A percentile compares a stretch with the other conserved stretches of the same genome.
Evolutionary conservation across 1,140 invertebrate species (phyloP).

Genomic region (Maniola jurtina): DNA sequence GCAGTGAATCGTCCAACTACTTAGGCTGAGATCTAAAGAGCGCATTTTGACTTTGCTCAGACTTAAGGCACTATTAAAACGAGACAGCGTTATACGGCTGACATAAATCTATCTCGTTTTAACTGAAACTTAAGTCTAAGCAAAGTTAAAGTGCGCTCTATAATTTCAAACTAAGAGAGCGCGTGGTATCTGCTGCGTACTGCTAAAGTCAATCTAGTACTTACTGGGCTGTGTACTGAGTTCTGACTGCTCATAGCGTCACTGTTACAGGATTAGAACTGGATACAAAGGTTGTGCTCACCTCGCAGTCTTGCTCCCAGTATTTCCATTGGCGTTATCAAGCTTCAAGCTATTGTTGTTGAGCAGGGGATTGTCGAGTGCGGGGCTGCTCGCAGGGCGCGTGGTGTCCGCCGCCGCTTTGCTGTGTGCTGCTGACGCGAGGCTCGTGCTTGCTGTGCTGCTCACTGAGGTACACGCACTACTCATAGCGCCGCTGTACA

Average conservation of each 20-base stretch:
- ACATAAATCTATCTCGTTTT: no score
- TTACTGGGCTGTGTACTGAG: no score
- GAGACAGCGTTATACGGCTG: no score
- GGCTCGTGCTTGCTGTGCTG: constrained; percentile 45
- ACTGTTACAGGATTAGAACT: no score
- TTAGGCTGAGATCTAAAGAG: constrained; percentile 61
- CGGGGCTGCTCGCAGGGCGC: constrained; percentile 57
- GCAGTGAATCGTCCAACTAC: constrained; percentile 52
- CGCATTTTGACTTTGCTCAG: no score
- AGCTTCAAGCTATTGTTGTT: constrained; percentile 69
- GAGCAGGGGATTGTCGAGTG: constrained; percentile 55
- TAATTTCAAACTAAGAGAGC: no score
- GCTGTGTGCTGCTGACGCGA: constrained; percentile 50
- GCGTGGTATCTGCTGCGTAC: constrained; percentile 62
- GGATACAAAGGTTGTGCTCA: constrained; percentile 19
- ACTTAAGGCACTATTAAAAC: no score
- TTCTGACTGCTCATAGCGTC: no score
- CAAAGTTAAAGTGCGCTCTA: no score
- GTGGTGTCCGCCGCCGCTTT: constrained; percentile 60
- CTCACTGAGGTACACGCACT: constrained; percentile 45
- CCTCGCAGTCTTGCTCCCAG: constrained; percentile 76
- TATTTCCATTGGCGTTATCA: constrained; percentile 68
- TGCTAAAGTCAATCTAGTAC: constrained; percentile 17
- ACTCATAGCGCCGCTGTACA: constrained; percentile 67
- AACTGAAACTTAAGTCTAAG: no score